A percentile compares a stretch with the other conserved stretches of the same genome.
Conservation (phyloP, 2,888 invertebrate genomes). For the Polylopha cassiicola region DNA sequence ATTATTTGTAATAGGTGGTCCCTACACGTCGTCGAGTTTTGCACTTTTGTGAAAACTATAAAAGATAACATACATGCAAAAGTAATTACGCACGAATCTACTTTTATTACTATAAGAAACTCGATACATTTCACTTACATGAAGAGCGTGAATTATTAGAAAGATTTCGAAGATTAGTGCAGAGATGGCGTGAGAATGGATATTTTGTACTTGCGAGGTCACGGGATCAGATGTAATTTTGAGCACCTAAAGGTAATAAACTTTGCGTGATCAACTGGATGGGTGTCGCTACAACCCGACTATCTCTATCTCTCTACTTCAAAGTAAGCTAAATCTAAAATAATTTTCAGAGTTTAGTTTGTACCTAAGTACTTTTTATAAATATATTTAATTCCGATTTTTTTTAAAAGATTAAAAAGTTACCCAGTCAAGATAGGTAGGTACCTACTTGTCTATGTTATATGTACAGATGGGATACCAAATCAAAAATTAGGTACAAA, state of each 20-base stretch:
- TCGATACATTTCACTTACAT: conserved; percentile 13
- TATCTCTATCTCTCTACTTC: background rate
- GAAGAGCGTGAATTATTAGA: conserved; percentile 21
- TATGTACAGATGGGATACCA: too few relatives aligned
- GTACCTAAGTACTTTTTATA: too few relatives aligned
- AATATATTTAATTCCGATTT: too few relatives aligned
- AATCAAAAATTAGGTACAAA: background rate
- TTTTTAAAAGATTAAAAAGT: too few relatives aligned
- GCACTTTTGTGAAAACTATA: conserved; percentile 6
- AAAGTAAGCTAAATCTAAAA: too few relatives aligned
- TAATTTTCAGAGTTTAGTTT: too few relatives aligned
- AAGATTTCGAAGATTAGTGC: conserved; percentile 19
- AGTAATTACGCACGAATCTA: conserved; percentile 11
- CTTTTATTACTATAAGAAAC: background rate
- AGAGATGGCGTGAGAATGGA: conserved; percentile 16
- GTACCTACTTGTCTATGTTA: too few relatives aligned
- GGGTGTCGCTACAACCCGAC: background rate
- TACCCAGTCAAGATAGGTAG: too few relatives aligned
- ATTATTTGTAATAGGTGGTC: conserved; percentile 9
- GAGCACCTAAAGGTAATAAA: conserved; percentile 7
- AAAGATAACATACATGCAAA: conserved; percentile 12
- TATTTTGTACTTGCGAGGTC: conserved; percentile 15
- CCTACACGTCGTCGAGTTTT: background rate
- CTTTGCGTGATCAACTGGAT: conserved; percentile 10
- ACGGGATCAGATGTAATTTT: conserved; percentile 18